These are phyloP conservation scores for Polyommatus iphigenia DNA, from an alignment of 2,888 invertebrate species.

Conservation along the genomic window DNA sequence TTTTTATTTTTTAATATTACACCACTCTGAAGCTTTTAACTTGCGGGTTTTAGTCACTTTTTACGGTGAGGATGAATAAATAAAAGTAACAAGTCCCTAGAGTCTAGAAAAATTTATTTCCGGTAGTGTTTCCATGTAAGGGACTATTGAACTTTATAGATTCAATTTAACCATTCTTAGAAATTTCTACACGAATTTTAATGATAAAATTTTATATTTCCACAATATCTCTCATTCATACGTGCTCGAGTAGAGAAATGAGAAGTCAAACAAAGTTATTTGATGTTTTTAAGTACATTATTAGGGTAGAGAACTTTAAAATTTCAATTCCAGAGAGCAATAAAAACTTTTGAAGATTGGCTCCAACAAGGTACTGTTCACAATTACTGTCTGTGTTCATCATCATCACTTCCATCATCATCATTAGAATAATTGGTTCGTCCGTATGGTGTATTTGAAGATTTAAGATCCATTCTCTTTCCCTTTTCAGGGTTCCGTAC, in stretches of 20 bases:
- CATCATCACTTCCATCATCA: neutral
- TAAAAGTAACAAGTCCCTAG: neutral
- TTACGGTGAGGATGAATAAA: neutral
- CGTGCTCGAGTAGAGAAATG: neutral
- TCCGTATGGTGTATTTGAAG: neutral
- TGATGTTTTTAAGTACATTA: slow-evolving; percentile 11
- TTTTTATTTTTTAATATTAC: slow-evolving; percentile 15
- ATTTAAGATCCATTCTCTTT: neutral
- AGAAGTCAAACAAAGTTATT: slow-evolving; percentile 1
- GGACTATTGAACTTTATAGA: neutral
- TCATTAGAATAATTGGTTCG: neutral
- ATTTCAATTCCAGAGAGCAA: neutral
- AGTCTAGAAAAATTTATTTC: neutral
- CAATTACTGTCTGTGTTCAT: neutral
- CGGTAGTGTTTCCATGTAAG: neutral
- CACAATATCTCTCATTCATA: neutral
- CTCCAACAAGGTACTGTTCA: neutral
- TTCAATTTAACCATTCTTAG: no score
- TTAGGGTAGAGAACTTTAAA: slow-evolving; percentile 8
- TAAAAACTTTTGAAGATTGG: slow-evolving; percentile 5
- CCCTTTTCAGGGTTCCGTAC: no score
- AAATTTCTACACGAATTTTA: neutral
- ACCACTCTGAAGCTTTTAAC: neutral
- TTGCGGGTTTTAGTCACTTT: neutral
- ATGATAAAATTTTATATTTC: neutral